phyloP scores from a whole-genome alignment of 1,140 invertebrate genomes.

The Leptinotarsa texana region DNA sequence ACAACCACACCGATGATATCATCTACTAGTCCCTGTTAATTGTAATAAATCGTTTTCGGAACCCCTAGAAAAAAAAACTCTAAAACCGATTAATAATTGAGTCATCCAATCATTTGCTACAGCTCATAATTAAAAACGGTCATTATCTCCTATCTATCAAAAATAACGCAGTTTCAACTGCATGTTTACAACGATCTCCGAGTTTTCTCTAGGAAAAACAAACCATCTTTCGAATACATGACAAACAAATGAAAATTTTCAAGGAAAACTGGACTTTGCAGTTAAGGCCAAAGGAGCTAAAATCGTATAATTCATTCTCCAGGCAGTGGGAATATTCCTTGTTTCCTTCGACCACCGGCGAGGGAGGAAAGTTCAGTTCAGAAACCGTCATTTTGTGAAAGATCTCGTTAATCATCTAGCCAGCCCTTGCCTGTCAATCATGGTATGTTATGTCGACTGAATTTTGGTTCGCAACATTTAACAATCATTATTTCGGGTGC shows the following conservation, averaged over 20 bases:
- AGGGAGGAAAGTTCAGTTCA: slow-evolving; percentile 48
- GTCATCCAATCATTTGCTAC: not conserved
- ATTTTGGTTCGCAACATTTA: slow-evolving; percentile 41
- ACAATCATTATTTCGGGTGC: slow-evolving; percentile 39
- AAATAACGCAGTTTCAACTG: slow-evolving; percentile 30
- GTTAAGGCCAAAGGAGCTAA: too few species aligned
- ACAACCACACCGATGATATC: too few species aligned
- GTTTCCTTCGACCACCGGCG: not conserved
- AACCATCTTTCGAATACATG: not conserved
- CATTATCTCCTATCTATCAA: slow-evolving; percentile 18
- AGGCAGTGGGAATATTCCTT: not conserved
- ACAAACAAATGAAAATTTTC: not conserved
- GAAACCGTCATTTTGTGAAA: slow-evolving; percentile 53
- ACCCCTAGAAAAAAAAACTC: not conserved
- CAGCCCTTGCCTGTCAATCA: slow-evolving; percentile 53
- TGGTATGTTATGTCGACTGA: slow-evolving; percentile 47
- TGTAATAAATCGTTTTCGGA: too few species aligned
- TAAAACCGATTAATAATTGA: not conserved
- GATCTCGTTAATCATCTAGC: slow-evolving; percentile 53
- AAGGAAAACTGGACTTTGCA: not conserved
- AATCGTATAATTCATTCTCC: not conserved
- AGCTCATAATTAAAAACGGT: not conserved
- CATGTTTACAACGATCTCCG: slow-evolving; percentile 33
- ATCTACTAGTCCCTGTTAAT: too few species aligned
- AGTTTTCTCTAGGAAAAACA: slow-evolving; percentile 28